phyloP scores from a whole-genome alignment of 2,888 invertebrate species.

The Tinea trinotella region DNA sequence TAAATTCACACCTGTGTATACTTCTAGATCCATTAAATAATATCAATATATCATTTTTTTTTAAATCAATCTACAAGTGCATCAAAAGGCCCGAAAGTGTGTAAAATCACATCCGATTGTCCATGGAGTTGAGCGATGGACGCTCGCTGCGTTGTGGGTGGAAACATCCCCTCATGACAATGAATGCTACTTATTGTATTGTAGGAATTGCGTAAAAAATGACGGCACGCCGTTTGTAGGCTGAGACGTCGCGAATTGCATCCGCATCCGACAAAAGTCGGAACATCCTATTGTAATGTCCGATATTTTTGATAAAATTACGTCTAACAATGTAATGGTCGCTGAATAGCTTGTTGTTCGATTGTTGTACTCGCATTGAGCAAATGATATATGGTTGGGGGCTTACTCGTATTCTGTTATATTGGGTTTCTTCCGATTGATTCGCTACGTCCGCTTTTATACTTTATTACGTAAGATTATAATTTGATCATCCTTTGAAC shows the following conservation, averaged over 20 bases:
- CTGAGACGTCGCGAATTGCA: constrained; percentile 64
- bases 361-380: constrained; percentile 66
- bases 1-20: constrained; percentile 44
- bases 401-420: constrained; percentile 34
- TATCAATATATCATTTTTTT: constrained; percentile 32
- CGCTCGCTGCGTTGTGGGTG: constrained; percentile 60
- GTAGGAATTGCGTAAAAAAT: constrained; percentile 54
- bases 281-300: constrained; percentile 16
- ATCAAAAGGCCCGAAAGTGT: constrained; percentile 53
- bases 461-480: not conserved
- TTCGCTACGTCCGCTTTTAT: constrained; percentile 8
- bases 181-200: constrained; percentile 40
- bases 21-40: constrained; percentile 32
- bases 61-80: constrained; percentile 43
- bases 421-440: constrained; percentile 41
- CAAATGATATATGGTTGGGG: constrained; percentile 55
- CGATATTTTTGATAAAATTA: constrained; percentile 68
- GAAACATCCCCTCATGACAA: constrained; percentile 67
- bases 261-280: constrained; percentile 52
- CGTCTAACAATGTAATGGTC: constrained; percentile 54
- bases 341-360: constrained; percentile 61
- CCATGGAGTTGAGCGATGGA: constrained; percentile 59
- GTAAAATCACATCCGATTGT: constrained; percentile 64
- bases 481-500: not conserved
- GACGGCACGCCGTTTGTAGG: constrained; percentile 48